Evolutionary conservation across 2,797 vertebrate genomes (phyloP), one percentile per base, ranked within the genome.

Genomic region (Micropoecilia bifurca): DNA sequence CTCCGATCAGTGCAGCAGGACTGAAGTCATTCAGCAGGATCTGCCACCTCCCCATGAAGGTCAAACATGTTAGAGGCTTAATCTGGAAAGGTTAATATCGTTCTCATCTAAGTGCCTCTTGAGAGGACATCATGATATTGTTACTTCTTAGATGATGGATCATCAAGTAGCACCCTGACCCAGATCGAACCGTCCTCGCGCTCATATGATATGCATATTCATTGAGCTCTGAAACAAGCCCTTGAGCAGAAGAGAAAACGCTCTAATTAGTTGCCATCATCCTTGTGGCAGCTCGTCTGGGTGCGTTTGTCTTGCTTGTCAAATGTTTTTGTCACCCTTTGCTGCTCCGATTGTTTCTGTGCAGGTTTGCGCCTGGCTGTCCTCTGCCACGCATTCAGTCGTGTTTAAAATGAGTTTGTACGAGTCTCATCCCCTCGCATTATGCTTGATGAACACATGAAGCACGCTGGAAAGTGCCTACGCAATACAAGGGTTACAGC

Each of bases 151-250:
- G 50, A 83, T 81, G 86, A 71, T 80, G 75, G 83, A 84, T 90
- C 87, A 85, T 88, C 85, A 85, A 90, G 77, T 82, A 78, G 81
- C 84, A 92, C 85, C 75, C 79, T 93, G 92, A 93, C 93, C 93
- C 86, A 94, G 83, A 94, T 94, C 86, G 76, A 86, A 73, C 81
- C 88, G 80, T 90, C 86, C 86, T 82, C 72, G 69, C 74, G 77
- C 87, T 89, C 85, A 83, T 78, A 85, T 86, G 72, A 0, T 88
- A 90, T 94, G 84, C 93, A 95, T 95, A 95, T 93, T 93, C 91
- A 94, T 87, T 0, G 77, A 63, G 83, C 71, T 88, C 83, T 82
- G 78, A 88, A 78, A 88, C 79, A 78, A 48, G 81, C 89, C 87
- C 87, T 82, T 81, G 82, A 90, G 90, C 63, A 0, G 84, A 85